Evolutionary conservation across 2,113 vertebrate species (phyloP).

Genomic region (Merops nubicus): DNA sequence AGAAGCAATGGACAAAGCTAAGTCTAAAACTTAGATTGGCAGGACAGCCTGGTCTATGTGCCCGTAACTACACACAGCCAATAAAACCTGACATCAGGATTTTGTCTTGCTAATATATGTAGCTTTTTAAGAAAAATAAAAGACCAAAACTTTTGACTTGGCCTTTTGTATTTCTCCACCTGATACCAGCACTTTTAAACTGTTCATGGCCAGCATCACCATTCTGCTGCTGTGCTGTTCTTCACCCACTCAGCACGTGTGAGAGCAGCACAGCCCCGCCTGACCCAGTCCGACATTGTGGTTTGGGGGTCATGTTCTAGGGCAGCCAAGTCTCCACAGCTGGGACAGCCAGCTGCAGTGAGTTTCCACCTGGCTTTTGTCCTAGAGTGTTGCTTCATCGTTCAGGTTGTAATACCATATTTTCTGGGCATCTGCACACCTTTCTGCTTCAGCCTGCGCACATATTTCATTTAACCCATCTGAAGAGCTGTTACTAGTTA

Average conservation of each 20-base stretch:
- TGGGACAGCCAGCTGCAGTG: neutral
- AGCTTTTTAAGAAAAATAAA: neutral
- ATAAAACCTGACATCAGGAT: neutral
- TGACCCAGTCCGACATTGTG: fast-evolving
- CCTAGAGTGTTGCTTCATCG: fast-evolving
- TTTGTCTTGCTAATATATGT: neutral
- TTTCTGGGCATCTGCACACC: neutral
- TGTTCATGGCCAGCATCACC: neutral
- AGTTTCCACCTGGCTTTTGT: neutral
- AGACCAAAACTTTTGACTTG: neutral
- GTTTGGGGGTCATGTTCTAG: fast-evolving
- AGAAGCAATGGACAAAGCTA: neutral
- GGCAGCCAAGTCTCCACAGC: neutral
- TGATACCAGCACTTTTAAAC: neutral
- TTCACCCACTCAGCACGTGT: fast-evolving
- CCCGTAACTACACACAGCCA: neutral
- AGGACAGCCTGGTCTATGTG: fast-evolving
- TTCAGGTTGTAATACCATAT: neutral
- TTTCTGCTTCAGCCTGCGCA: neutral
- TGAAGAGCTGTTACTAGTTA: neutral
- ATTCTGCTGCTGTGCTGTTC: neutral
- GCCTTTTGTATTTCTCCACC: neutral
- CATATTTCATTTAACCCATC: neutral
- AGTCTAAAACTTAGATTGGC: neutral
- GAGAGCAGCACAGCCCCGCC: neutral